These are phyloP conservation scores for Jaculus jaculus DNA, from an alignment of 2,113 vertebrate genomes.

Conservation along the genomic window DNA sequence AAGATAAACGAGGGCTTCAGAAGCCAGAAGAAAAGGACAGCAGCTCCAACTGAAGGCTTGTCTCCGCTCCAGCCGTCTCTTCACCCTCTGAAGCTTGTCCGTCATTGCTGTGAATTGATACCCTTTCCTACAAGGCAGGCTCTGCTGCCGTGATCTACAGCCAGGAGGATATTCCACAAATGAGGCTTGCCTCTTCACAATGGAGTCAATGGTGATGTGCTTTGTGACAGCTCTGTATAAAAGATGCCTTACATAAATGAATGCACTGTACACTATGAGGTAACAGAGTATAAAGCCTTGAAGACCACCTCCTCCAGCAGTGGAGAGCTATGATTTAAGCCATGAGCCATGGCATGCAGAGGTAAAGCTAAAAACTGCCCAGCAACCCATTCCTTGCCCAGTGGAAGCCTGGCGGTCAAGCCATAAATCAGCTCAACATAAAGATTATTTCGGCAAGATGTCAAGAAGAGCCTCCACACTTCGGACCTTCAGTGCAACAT, in stretches of 20 bases:
- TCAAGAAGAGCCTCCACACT: too few species aligned
- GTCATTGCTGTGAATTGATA: slow-evolving; percentile 48
- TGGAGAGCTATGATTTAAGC: slow-evolving; percentile 22
- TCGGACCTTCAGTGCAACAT: background rate
- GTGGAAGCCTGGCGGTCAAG: accelerated
- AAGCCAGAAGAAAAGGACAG: background rate
- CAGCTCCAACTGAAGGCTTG: background rate
- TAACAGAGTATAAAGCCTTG: slow-evolving; percentile 51
- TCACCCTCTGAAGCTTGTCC: slow-evolving; percentile 6
- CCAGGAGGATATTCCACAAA: slow-evolving; percentile 40
- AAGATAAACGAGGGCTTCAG: background rate
- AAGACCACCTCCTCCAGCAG: slow-evolving; percentile 5
- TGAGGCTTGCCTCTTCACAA: slow-evolving; percentile 2
- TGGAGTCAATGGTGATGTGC: slow-evolving; percentile 50
- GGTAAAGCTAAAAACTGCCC: background rate
- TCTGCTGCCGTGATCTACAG: slow-evolving; percentile 11
- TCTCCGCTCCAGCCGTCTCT: slow-evolving; percentile 19
- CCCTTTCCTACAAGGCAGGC: slow-evolving; percentile 37
- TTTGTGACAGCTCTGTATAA: slow-evolving; percentile 66
- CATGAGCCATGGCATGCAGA: background rate
- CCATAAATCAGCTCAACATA: background rate
- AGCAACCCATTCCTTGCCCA: background rate
- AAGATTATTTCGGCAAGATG: background rate
- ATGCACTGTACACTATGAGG: slow-evolving; percentile 35
- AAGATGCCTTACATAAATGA: slow-evolving; percentile 75